Evolutionary conservation across 2,797 vertebrate genomes (phyloP).

Genomic region (Danio aesculapii): DNA sequence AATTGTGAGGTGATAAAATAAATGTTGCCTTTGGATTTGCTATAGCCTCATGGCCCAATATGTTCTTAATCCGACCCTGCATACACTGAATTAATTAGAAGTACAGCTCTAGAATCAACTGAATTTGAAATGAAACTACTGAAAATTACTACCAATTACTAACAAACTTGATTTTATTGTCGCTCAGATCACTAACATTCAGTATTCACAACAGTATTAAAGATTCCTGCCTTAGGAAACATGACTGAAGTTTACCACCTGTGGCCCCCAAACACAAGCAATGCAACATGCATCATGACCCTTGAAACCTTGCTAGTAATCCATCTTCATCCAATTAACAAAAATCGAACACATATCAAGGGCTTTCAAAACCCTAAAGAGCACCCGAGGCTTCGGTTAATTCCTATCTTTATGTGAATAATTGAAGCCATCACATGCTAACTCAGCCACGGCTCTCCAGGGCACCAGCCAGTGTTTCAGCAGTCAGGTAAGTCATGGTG

Average conservation of each 20-base stretch:
- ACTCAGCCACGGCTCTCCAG: constrained; percentile 30
- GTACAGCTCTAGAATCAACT: too few relatives aligned
- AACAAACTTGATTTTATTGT: too few relatives aligned
- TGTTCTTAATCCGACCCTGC: too few relatives aligned
- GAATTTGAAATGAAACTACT: too few relatives aligned
- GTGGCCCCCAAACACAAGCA: too few relatives aligned
- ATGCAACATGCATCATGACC: neutral
- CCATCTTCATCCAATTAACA: neutral
- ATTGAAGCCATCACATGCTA: constrained; percentile 37
- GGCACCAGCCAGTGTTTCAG: constrained; percentile 40
- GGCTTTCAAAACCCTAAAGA: neutral
- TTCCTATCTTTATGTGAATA: constrained; percentile 8
- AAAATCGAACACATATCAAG: neutral
- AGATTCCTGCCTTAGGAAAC: neutral
- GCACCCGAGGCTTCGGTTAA: neutral
- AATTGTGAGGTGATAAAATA: too few relatives aligned
- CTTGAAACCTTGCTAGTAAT: neutral
- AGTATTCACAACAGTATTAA: too few relatives aligned
- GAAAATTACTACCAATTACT: too few relatives aligned
- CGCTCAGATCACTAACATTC: too few relatives aligned
- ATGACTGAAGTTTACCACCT: neutral
- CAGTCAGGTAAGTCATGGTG: constrained; percentile 50
- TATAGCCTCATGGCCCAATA: too few relatives aligned
- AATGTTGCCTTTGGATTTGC: too few relatives aligned
- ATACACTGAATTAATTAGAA: too few relatives aligned